Base-by-base conservation (phyloP, 2,888 invertebrate species). In the Yponomeuta plumbellus region DNA sequence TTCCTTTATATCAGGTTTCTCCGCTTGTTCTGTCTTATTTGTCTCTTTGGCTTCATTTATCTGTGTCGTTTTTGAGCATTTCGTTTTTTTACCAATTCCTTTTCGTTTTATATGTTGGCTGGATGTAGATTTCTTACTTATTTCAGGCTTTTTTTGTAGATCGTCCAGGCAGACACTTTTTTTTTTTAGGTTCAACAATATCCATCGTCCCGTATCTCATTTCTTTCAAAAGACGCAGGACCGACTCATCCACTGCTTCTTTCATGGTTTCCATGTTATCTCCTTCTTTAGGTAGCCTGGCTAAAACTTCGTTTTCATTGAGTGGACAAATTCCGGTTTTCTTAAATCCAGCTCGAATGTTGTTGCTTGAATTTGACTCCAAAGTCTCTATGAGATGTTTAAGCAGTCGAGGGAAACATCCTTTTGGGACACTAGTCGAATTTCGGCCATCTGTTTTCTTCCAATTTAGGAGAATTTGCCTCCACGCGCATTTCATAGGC, bases 401-500 rank as follows among this genome's bases (percentile, higher is more conserved):
- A 34, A 71, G 64, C 11, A 70, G 64, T 61, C 26, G 57, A 57
- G 72, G 70, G 65, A 71, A 70, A 65, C 69, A 70, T 59, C 70
- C 69, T 52, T 72, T 72, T 64, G 71, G 69, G 61, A 71, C 63
- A 23, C 68, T 66, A 22, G 69, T 57, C 68, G 68, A 67, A 21
- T 40, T 61, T 61, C 52, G 65, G 2, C 69, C 69, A 40, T 69
- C 69, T 6, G 66, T 68, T 66, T 70, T 69, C 56, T 71, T 70
- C 70, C 69, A 72, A 66, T 70, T 22, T 10, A 67, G 52, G 21
- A 71, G 23, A 39, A 69, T 65, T 21, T 69, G 66, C 56, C 70
- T 66, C 72, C 69, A 72, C 21, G 69, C 68, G n/a, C 65, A 66
- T 22, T 70, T 70, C 69, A 69, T 69, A 66, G 66, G 20, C 70